These are phyloP conservation scores for Diaperis boleti DNA, from an alignment of 2,888 invertebrate genomes.

Conservation along the genomic window DNA sequence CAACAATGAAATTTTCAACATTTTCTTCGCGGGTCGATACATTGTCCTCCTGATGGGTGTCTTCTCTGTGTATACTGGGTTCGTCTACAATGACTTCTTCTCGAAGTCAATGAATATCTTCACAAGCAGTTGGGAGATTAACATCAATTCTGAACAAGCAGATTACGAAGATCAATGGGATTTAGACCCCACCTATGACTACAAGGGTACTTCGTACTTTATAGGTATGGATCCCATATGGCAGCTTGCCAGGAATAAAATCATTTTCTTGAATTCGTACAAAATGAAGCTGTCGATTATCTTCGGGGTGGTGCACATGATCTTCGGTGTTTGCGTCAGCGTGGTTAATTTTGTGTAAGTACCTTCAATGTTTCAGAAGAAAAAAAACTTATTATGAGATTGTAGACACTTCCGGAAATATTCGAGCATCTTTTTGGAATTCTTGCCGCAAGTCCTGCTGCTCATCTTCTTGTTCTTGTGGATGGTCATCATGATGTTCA, in stretches of 20 bases:
- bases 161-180: constrained; percentile 54
- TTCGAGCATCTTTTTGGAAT: constrained; percentile 82
- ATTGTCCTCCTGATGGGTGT: constrained; percentile 83
- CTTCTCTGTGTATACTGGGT: constrained; percentile 83
- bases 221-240: constrained; percentile 82
- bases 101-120: constrained; percentile 82
- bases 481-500: constrained; percentile 91
- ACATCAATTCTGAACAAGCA: constrained; percentile 52
- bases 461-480: constrained; percentile 89
- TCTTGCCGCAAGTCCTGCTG: constrained; percentile 93
- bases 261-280: constrained; percentile 93
- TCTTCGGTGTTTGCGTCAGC: constrained; percentile 90
- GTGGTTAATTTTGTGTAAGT: constrained; percentile 74
- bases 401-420: constrained; percentile 74
- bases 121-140: constrained; percentile 72
- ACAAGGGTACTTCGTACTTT: constrained; percentile 72
- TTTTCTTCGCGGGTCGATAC: constrained; percentile 83
- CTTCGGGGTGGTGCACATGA: constrained; percentile 94
- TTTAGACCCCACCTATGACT: constrained; percentile 66
- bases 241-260: constrained; percentile 86
- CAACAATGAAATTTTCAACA: constrained; percentile 80
- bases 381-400: background rate
- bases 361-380: background rate
- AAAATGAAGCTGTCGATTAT: constrained; percentile 98
- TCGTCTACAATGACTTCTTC: constrained; percentile 85